Base-by-base conservation (phyloP, 2,797 vertebrate genomes). In the Tenualosa thibaudeaui region DNA sequence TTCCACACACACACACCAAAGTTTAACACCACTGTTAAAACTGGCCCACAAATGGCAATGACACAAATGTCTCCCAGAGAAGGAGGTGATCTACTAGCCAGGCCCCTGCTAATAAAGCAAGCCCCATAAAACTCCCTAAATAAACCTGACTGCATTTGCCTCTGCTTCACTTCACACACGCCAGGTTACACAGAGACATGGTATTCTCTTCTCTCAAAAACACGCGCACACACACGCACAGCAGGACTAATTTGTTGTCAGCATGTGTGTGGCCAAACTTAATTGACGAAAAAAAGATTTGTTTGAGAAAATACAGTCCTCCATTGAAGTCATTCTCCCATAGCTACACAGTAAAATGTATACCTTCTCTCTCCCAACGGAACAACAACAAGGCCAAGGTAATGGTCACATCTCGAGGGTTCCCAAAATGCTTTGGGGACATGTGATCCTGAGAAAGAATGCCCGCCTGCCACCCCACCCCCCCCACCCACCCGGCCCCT, bases 211-310 rank as follows among this genome's bases (percentile, higher is more conserved):
- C 65, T 71, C 12, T 24, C 65, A 71, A 71, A 71, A 9, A 71
- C 60, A 58, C 56, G 3, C 85, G 40, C 83, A 56, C 51, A 51
- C 78, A 82, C 40, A 86, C 50, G 81, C 90, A 92, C 88, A 37
- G 65, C 65, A 31, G 65, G 26, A 13, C 10, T 71, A 62, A 65
- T 83, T 83, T 37, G 60, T n/a, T 65, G 40, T 56, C 53, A 22
- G 22, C 13, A 37, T 68, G 26, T 68, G 65, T 71, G 31, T 71
- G 65, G 65, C 24, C 60, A 83, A 15, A 71, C 82, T n/a, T 46
- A 6, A 22, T 31, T 49, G 81, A 43, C 46, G 31, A 31, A 31
- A 31, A 31, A 31, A 31, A 31, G 46, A 1, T 46, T 46, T 7
- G 3, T 46, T 46, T 46, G 46, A 46, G 46, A 46, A 46, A 46